Evolutionary conservation across 2,797 vertebrate genomes (phyloP).

Genomic region (Enteromius treurensis): DNA sequence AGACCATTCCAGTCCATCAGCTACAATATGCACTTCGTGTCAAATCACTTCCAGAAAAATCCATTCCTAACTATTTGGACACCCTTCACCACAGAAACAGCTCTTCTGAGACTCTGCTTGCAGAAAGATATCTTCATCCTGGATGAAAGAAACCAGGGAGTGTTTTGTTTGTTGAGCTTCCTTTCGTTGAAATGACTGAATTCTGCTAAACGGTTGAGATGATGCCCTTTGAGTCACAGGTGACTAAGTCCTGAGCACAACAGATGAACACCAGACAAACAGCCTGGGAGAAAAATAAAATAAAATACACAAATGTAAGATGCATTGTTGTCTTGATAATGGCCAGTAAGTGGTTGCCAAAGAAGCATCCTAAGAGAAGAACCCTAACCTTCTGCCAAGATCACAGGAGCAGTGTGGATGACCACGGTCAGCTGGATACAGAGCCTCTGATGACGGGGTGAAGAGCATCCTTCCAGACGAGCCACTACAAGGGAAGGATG

Average conservation of each 20-base stretch:
- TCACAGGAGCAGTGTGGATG: background rate
- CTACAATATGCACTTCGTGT: background rate
- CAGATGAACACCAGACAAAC: background rate
- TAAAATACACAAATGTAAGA: too few relatives aligned
- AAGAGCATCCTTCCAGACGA: background rate
- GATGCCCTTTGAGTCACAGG: background rate
- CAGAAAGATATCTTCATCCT: background rate
- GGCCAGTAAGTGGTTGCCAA: background rate
- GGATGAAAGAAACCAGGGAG: background rate
- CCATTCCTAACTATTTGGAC: background rate
- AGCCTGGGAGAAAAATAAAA: too few relatives aligned
- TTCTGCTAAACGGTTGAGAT: background rate
- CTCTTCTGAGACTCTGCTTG: constrained; percentile 1
- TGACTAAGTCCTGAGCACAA: background rate
- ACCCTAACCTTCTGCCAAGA: background rate
- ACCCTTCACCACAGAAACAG: background rate
- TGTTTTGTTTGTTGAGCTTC: background rate
- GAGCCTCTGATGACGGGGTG: background rate
- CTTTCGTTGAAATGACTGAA: background rate
- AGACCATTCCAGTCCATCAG: background rate
- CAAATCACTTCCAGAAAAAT: background rate
- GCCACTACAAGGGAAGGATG: background rate
- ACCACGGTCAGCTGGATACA: background rate
- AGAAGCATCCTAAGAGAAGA: background rate
- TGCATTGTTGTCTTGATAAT: background rate